Conservation (phyloP, 2,888 invertebrate species). For the Tribolium freemani region DNA sequence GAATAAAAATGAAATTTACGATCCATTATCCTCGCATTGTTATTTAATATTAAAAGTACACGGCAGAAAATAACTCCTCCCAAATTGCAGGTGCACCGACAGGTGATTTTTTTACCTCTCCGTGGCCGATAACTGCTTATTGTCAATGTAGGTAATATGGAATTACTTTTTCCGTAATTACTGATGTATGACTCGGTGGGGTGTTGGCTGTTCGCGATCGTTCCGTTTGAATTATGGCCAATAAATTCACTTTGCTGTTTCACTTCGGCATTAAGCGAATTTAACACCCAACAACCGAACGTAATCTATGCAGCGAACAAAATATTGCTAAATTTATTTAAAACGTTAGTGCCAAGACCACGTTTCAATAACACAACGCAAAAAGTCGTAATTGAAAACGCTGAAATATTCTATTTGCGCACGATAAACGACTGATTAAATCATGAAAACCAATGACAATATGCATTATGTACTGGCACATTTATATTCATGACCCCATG, state of each 20-base stretch:
- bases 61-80: conserved; percentile 26
- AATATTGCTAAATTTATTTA: conserved; percentile 16
- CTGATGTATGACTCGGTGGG: conserved; percentile 37
- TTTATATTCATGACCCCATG: neutral
- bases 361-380: neutral
- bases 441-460: neutral
- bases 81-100: conserved; percentile 42
- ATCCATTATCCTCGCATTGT: conserved; percentile 31
- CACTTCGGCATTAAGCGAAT: conserved; percentile 27
- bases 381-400: neutral
- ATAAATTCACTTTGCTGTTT: conserved; percentile 37
- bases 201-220: conserved; percentile 35
- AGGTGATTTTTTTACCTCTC: conserved; percentile 39
- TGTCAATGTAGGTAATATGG: conserved; percentile 27
- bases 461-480: neutral
- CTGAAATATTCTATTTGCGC: neutral
- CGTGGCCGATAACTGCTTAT: conserved; percentile 18
- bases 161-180: conserved; percentile 40
- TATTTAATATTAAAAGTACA: conserved; percentile 30
- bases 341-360: too few relatives aligned
- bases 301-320: conserved; percentile 18
- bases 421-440: neutral
- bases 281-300: conserved; percentile 28
- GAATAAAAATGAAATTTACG: conserved; percentile 36
- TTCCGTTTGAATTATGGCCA: conserved; percentile 35